Evolutionary conservation across 2,797 vertebrate species (phyloP).

Genomic region (Pseudomugil tenellus): DNA sequence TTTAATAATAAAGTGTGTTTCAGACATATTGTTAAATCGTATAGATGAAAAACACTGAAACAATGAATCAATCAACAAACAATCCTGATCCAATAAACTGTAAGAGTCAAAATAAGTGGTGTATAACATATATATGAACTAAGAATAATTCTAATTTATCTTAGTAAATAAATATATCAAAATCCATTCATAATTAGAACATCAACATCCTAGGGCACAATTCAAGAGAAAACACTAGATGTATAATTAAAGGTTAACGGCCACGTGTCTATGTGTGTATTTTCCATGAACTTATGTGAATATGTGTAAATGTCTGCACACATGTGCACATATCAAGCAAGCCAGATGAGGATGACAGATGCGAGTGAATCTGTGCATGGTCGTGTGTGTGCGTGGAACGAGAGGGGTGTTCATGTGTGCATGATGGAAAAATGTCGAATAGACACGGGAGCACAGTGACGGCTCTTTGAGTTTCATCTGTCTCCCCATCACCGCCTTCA

Average conservation of each 20-base stretch:
- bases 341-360: slow-evolving; percentile 79
- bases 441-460: slow-evolving; percentile 81
- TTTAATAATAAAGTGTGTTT: not conserved
- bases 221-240: slow-evolving; percentile 60
- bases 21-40: not conserved
- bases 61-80: slow-evolving; percentile 16
- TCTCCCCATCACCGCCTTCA: slow-evolving; percentile 72
- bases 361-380: slow-evolving; percentile 71
- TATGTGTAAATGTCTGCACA: slow-evolving; percentile 66
- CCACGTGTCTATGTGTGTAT: slow-evolving; percentile 38
- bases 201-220: slow-evolving; percentile 41
- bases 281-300: slow-evolving; percentile 50
- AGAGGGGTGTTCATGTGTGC: slow-evolving; percentile 48
- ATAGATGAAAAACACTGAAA: not conserved
- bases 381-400: slow-evolving; percentile 21
- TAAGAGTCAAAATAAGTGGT: not conserved
- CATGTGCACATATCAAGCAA: slow-evolving; percentile 59
- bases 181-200: slow-evolving; percentile 50
- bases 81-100: not conserved
- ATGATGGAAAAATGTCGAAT: slow-evolving; percentile 78
- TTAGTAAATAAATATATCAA: slow-evolving; percentile 26
- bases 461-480: slow-evolving; percentile 93
- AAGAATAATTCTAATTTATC: slow-evolving; percentile 17
- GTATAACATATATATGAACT: slow-evolving; percentile 1
- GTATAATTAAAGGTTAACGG: slow-evolving; percentile 71